Conservation (phyloP, 2,797 vertebrate genomes). For the Myripristis jacobus region DNA sequence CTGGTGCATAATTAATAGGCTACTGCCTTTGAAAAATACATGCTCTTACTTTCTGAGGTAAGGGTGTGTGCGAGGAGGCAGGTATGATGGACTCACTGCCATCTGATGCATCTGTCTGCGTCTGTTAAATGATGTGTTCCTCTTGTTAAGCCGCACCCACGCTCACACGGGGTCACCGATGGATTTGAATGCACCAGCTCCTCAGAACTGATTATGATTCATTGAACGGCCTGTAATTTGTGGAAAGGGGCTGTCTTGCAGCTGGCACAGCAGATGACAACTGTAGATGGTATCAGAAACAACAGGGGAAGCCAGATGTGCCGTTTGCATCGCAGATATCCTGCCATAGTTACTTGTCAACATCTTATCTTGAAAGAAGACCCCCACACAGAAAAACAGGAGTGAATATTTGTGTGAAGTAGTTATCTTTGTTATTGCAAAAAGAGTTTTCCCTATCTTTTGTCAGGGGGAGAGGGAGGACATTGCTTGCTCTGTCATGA, state of each 20-base stretch:
- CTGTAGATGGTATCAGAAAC: conserved; percentile 44
- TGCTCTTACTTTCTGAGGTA: neutral
- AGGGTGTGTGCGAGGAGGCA: neutral
- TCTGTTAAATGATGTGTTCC: conserved; percentile 16
- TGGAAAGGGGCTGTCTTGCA: conserved; percentile 34
- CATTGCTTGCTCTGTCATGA: too few species aligned
- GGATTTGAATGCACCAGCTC: conserved; percentile 7
- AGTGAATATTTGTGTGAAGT: conserved; percentile 2
- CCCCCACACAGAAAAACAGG: neutral
- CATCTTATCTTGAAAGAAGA: conserved; percentile 5
- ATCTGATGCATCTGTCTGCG: conserved; percentile 11
- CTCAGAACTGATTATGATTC: conserved; percentile 32
- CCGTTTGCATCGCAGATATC: conserved; percentile 26
- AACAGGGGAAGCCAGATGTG: conserved; percentile 24
- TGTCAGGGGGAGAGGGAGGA: too few species aligned
- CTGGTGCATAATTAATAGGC: neutral
- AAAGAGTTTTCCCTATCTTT: neutral
- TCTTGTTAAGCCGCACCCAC: neutral
- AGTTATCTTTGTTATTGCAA: neutral
- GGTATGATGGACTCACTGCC: neutral
- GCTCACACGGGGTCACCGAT: conserved; percentile 15
- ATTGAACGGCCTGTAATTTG: conserved; percentile 17
- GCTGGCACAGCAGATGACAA: conserved; percentile 51
- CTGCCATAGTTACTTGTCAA: conserved; percentile 41
- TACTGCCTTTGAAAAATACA: neutral